phyloP scores from a whole-genome alignment of 2,888 invertebrate species.

The Ennomos erosarius region DNA sequence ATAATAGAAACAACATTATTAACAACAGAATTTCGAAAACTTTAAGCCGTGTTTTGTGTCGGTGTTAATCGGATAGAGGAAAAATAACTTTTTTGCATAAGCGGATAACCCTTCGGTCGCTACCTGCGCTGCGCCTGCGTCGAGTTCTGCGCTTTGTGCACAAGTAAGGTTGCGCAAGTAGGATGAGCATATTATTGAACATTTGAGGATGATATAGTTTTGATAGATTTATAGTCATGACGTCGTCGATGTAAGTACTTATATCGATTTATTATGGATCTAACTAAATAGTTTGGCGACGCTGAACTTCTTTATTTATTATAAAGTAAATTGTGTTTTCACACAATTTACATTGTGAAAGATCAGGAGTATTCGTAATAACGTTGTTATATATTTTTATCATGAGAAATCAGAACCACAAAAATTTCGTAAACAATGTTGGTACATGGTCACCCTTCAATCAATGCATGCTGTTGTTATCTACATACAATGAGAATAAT shows the following conservation, averaged over 20 bases:
- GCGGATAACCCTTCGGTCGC: conserved; percentile 80
- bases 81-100: conserved; percentile 78
- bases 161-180: conserved; percentile 65
- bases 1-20: conserved; percentile 58
- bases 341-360: too few species aligned
- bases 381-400: too few species aligned
- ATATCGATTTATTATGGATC: too few species aligned
- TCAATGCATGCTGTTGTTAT: conserved; percentile 61
- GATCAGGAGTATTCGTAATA: too few species aligned
- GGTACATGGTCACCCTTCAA: conserved; percentile 54
- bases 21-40: conserved; percentile 63
- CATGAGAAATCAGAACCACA: too few species aligned
- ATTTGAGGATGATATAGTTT: conserved; percentile 43
- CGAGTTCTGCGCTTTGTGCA: conserved; percentile 65
- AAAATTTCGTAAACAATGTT: conserved; percentile 13
- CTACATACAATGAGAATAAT: conserved; percentile 66
- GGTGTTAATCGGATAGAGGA: conserved; percentile 82
- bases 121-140: conserved; percentile 77
- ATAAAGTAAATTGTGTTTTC: too few species aligned
- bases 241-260: too few species aligned
- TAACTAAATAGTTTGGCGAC: too few species aligned
- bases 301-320: too few species aligned
- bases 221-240: too few species aligned
- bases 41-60: conserved; percentile 63
- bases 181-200: conserved; percentile 60